These are phyloP conservation scores for Pipistrellus pipistrellus DNA, from an alignment of 2,797 vertebrate species.

Conservation along the genomic window DNA sequence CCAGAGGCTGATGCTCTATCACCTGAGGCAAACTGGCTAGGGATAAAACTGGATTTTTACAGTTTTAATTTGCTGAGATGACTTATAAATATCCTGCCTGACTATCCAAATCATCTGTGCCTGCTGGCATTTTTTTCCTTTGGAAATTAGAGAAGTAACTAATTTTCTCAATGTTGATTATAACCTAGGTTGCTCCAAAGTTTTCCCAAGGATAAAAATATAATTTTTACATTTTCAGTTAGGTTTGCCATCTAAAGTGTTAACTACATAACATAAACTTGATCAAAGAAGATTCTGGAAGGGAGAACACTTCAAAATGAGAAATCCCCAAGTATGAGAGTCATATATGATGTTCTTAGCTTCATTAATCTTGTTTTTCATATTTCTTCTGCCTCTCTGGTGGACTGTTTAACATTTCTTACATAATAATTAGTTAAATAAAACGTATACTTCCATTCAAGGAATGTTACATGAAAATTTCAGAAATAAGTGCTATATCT, in stretches of 20 bases:
- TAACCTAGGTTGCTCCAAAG: conserved; percentile 38
- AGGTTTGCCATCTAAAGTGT: conserved; percentile 5
- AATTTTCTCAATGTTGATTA: neutral
- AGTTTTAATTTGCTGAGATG: conserved; percentile 22
- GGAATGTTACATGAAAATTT: conserved; percentile 2
- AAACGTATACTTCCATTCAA: conserved; percentile 18
- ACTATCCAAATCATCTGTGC: conserved; percentile 44
- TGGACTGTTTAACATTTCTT: conserved; percentile 19
- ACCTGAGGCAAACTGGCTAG: neutral
- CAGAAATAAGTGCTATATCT: neutral
- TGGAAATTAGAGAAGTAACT: conserved; percentile 47
- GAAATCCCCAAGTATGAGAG: conserved; percentile 19
- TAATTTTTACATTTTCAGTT: neutral
- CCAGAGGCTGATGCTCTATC: neutral
- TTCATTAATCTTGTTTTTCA: conserved; percentile 50
- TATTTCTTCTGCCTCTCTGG: conserved; percentile 30
- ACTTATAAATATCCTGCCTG: conserved; percentile 34
- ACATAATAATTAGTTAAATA: conserved; percentile 23
- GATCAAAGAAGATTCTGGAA: neutral
- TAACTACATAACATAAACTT: conserved; percentile 47
- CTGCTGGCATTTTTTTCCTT: conserved; percentile 26
- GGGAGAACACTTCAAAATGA: conserved; percentile 21
- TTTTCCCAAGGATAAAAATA: neutral
- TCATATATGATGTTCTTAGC: conserved; percentile 1
- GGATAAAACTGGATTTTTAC: conserved; percentile 6